Conservation (phyloP, 2,113 vertebrate species). For the Tylochromis polylepis region DNA sequence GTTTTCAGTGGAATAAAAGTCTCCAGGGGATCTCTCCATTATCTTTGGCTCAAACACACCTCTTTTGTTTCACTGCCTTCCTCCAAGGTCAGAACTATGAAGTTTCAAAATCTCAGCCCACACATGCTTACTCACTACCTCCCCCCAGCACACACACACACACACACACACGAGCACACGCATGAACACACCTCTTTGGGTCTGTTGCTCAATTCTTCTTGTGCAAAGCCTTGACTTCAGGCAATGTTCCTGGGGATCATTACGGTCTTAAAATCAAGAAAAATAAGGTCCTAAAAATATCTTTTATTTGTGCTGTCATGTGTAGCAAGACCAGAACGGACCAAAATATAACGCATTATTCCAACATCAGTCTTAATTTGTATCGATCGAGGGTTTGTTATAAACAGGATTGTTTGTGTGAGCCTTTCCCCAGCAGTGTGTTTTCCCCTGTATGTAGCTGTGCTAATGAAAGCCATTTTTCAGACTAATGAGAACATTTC, state of each 20-base stretch:
- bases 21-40: not conserved
- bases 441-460: not conserved
- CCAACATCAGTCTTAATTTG: not conserved
- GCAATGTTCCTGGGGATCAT: not conserved
- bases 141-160: not conserved
- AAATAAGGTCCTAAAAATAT: not conserved
- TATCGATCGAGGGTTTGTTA: not conserved
- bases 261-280: not conserved
- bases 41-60: constrained; percentile 6
- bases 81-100: not conserved
- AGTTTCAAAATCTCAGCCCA: constrained; percentile 41
- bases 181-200: not conserved
- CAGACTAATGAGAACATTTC: constrained; percentile 19
- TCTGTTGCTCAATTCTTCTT: constrained; percentile 14
- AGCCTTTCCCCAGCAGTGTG: not conserved
- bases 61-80: not conserved
- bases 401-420: not conserved
- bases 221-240: not conserved
- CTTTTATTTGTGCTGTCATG: not conserved
- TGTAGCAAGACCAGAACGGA: not conserved
- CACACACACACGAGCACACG: not conserved
- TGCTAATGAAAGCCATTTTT: constrained; percentile 6
- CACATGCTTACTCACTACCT: constrained; percentile 3
- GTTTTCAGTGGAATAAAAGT: not conserved
- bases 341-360: not conserved